phyloP scores from a whole-genome alignment of 2,888 invertebrate genomes.

The Mythimna pallens region DNA sequence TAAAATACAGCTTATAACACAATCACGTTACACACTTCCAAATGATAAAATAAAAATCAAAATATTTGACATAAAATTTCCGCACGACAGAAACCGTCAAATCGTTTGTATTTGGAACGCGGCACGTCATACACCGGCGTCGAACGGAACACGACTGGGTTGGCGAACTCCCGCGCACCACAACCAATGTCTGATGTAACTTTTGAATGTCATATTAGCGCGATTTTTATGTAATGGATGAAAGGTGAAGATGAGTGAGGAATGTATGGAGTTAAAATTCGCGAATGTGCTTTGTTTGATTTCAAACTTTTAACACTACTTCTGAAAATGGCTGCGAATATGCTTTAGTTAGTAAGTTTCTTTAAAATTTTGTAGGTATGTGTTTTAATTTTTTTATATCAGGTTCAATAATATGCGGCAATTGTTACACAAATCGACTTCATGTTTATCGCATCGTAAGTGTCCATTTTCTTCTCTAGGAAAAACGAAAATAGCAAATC shows the following conservation, averaged over 20 bases:
- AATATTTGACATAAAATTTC: conserved; percentile 80
- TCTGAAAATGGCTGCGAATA: background rate
- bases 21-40: conserved; percentile 68
- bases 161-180: conserved; percentile 59
- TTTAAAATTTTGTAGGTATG: background rate
- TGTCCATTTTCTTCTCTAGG: too few relatives aligned
- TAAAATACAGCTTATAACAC: conserved; percentile 60
- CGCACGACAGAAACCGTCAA: conserved; percentile 80
- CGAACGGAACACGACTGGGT: conserved; percentile 68
- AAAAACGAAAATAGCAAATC: too few relatives aligned
- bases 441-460: too few relatives aligned
- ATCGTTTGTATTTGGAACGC: conserved; percentile 62
- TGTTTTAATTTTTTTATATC: background rate
- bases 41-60: conserved; percentile 28
- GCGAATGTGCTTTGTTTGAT: conserved; percentile 22
- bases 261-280: conserved; percentile 32
- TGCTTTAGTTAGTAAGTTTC: background rate
- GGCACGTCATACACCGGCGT: conserved; percentile 65
- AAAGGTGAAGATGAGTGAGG: conserved; percentile 62
- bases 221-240: conserved; percentile 68
- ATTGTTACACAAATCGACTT: too few relatives aligned
- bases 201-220: conserved; percentile 66
- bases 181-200: conserved; percentile 66
- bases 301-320: background rate
- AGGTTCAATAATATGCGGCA: too few relatives aligned